Evolutionary conservation across 1,140 invertebrate genomes (phyloP).

Genomic region (Oryzaephilus surinamensis): DNA sequence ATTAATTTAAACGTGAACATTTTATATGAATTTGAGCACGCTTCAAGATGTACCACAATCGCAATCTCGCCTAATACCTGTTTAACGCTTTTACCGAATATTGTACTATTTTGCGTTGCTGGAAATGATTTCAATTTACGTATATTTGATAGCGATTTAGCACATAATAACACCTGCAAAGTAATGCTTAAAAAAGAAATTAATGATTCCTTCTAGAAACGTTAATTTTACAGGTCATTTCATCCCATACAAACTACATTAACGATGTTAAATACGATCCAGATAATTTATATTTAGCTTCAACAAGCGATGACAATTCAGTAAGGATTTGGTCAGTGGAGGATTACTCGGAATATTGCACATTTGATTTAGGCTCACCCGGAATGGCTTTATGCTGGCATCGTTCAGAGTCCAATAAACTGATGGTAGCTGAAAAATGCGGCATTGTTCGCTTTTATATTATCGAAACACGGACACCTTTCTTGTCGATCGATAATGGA

Average conservation of each 20-base stretch:
- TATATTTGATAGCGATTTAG: constrained; percentile 46
- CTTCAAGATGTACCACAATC: constrained; percentile 41
- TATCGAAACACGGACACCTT: constrained; percentile 52
- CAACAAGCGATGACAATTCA: constrained; percentile 65
- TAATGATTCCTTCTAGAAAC: not conserved
- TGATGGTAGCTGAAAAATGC: constrained; percentile 65
- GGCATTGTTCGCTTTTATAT: constrained; percentile 65
- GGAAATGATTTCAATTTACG: constrained; percentile 46
- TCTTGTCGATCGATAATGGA: constrained; percentile 58
- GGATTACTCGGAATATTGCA: constrained; percentile 42
- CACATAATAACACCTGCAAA: constrained; percentile 37
- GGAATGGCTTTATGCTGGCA: constrained; percentile 61
- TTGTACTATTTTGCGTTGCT: constrained; percentile 45
- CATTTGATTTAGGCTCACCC: constrained; percentile 56
- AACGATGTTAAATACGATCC: constrained; percentile 61
- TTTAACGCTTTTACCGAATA: constrained; percentile 46
- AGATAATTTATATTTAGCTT: constrained; percentile 55
- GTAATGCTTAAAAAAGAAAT: constrained; percentile 27
- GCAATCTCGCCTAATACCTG: constrained; percentile 54
- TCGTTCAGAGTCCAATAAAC: constrained; percentile 56
- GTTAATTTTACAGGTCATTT: constrained; percentile 40
- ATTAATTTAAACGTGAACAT: constrained; percentile 19
- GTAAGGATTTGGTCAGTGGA: constrained; percentile 57
- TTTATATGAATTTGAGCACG: constrained; percentile 39
- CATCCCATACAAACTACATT: constrained; percentile 58